Evolutionary conservation across 2,888 invertebrate genomes (phyloP).

Genomic region (Lithophane socia): DNA sequence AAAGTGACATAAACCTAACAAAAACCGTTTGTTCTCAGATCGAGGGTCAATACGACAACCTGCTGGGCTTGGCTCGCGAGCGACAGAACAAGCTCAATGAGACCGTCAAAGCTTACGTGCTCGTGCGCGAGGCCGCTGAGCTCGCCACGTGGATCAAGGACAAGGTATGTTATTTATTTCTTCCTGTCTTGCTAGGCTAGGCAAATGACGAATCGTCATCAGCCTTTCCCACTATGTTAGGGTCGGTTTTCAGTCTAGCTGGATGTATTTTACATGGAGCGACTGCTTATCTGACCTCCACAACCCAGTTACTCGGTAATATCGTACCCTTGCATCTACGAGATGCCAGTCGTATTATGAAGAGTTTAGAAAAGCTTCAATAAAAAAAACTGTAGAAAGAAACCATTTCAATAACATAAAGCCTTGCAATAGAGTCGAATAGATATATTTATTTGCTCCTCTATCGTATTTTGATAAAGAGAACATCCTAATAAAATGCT

Average conservation of each 20-base stretch:
- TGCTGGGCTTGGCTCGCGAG: conserved; percentile 96
- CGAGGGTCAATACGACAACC: conserved; percentile 97
- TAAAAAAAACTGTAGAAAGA: not conserved
- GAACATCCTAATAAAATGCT: too few relatives aligned
- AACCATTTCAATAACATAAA: not conserved
- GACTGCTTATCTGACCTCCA: too few relatives aligned
- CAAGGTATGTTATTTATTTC: conserved; percentile 89
- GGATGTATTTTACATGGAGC: too few relatives aligned
- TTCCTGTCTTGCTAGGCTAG: not conserved
- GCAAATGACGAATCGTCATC: too few relatives aligned
- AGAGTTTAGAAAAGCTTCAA: not conserved
- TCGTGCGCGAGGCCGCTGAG: conserved; percentile 99
- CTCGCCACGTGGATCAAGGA: conserved; percentile 99
- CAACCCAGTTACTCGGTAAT: too few relatives aligned
- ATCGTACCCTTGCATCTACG: not conserved
- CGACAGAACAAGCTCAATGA: conserved; percentile 98
- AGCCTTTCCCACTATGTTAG: too few relatives aligned
- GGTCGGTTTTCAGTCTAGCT: too few relatives aligned
- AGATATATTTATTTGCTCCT: not conserved
- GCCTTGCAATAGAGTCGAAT: not conserved
- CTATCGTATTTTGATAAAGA: not conserved
- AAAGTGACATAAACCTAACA: not conserved
- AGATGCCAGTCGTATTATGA: not conserved
- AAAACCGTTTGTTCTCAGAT: conserved; percentile 91
- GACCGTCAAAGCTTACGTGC: conserved; percentile 99